These are phyloP conservation scores for Yponomeuta cagnagella DNA, from an alignment of 2,888 invertebrate species.

Conservation along the genomic window DNA sequence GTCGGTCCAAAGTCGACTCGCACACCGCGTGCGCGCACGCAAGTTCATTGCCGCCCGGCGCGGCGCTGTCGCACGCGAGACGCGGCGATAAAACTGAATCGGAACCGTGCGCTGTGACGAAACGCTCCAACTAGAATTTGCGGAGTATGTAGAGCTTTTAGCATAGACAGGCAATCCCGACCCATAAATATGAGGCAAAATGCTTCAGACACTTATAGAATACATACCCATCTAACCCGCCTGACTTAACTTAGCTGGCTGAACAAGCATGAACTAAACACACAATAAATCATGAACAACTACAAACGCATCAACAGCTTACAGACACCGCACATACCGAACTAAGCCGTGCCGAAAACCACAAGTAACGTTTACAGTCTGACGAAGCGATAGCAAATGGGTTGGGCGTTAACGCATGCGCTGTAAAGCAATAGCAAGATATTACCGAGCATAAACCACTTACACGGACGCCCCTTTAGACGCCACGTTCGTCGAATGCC, in stretches of 20 bases:
- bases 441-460: background rate
- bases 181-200: background rate
- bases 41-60: slow-evolving; percentile 53
- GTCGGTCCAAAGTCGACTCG: slow-evolving; percentile 17
- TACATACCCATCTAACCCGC: too few relatives aligned
- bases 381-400: background rate
- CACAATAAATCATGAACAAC: too few relatives aligned
- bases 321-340: background rate
- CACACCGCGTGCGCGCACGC: slow-evolving; percentile 24
- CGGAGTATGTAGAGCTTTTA: background rate
- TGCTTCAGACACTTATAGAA: background rate
- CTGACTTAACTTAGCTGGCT: too few relatives aligned
- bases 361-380: background rate
- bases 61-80: slow-evolving; percentile 35
- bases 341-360: background rate
- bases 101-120: slow-evolving; percentile 28
- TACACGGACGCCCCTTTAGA: background rate
- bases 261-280: too few relatives aligned
- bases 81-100: slow-evolving; percentile 44
- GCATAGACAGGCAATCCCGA: background rate
- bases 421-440: background rate
- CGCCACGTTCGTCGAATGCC: background rate
- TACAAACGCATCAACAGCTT: background rate
- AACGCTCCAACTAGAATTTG: slow-evolving; percentile 11
- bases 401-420: background rate